A percentile compares a stretch with the other conserved stretches of the same genome.
These are phyloP conservation scores for Psix sp. DNA, from an alignment of 1,140 invertebrate genomes.

Conservation along the genomic window DNA sequence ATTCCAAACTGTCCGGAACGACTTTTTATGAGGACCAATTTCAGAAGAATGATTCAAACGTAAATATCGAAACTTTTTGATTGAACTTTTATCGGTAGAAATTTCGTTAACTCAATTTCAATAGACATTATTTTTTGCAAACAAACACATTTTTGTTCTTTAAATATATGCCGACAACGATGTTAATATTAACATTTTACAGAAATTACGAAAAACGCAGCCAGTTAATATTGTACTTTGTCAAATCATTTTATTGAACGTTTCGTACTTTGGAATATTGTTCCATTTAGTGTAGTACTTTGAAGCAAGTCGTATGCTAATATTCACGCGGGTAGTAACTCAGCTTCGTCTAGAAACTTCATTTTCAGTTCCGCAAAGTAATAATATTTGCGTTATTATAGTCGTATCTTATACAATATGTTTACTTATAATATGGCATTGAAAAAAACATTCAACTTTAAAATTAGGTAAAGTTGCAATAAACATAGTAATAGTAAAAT, in stretches of 20 bases:
- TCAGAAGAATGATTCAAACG: constrained; percentile 3
- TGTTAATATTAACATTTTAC: too few relatives aligned
- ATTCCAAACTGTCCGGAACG: background rate
- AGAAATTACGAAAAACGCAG: too few relatives aligned
- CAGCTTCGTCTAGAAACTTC: constrained; percentile 29
- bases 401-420: constrained; percentile 10
- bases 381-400: constrained; percentile 38
- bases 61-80: constrained; percentile 37
- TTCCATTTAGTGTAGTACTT: constrained; percentile 21
- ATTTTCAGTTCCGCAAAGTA: constrained; percentile 25
- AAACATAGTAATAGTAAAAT: too few relatives aligned
- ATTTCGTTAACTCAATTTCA: constrained; percentile 32
- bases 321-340: constrained; percentile 24
- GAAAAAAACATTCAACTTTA: background rate
- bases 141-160: background rate
- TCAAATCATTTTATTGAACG: constrained; percentile 10
- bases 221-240: constrained; percentile 22
- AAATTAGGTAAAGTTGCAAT: background rate
- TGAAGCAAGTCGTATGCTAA: constrained; percentile 32
- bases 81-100: constrained; percentile 32
- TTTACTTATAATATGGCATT: constrained; percentile 9
- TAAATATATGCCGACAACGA: too few relatives aligned
- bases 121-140: constrained; percentile 4
- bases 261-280: constrained; percentile 8
- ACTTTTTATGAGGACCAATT: background rate